Evolutionary conservation across 1,140 invertebrate genomes (phyloP).

Genomic region (Metaphire vulgaris): DNA sequence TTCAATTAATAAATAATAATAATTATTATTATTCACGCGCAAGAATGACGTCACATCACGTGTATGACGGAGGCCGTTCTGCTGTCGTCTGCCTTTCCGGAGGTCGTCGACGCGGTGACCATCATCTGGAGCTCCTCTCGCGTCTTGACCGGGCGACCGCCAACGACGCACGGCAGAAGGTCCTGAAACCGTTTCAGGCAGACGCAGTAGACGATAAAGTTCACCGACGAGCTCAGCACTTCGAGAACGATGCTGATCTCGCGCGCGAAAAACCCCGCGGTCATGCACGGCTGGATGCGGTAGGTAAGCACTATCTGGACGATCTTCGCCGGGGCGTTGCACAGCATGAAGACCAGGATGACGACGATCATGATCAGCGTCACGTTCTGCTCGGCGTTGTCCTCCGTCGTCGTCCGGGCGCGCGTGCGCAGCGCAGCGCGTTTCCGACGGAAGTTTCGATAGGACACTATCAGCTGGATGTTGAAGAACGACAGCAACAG

Average conservation of each 20-base stretch:
- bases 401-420: not conserved
- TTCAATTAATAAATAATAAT: too few relatives aligned
- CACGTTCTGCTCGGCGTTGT: conserved; percentile 18
- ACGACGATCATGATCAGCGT: conserved; percentile 27
- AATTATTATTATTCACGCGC: too few relatives aligned
- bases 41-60: too few relatives aligned
- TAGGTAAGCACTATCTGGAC: conserved; percentile 19
- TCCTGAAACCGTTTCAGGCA: conserved; percentile 27
- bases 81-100: too few relatives aligned
- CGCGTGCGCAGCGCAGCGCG: not conserved
- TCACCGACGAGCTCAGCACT: conserved; percentile 26
- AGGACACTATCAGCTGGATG: conserved; percentile 14
- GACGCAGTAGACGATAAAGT: conserved; percentile 30
- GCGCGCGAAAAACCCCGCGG: conserved; percentile 13
- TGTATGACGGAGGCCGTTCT: too few relatives aligned
- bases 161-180: conserved; percentile 15
- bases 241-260: conserved; percentile 24
- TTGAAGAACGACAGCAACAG: conserved; percentile 22
- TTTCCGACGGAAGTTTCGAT: conserved; percentile 8
- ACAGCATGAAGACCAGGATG: conserved; percentile 23
- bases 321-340: conserved; percentile 22
- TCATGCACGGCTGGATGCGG: conserved; percentile 5
- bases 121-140: too few relatives aligned
- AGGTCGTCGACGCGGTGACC: too few relatives aligned
- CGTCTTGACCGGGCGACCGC: too few relatives aligned